Base-by-base conservation (phyloP, 2,113 vertebrate species). In the Hymenochirus boettgeri region DNA sequence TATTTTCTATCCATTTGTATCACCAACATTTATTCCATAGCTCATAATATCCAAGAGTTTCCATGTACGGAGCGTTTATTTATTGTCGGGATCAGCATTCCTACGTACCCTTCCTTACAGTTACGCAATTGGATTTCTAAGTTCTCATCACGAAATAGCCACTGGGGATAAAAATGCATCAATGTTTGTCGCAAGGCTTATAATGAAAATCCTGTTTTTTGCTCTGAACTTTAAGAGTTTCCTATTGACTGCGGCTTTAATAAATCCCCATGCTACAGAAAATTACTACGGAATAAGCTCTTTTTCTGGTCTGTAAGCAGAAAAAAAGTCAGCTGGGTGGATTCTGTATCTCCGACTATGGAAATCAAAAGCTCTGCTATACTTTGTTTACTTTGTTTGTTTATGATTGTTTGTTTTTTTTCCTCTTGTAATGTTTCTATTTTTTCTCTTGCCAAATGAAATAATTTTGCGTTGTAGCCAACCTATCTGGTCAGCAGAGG, bases 371-470 rank as follows among this genome's bases (percentile, higher is more conserved):
- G 54, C 27, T 35, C 19, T 39, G 58, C 22, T 45, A 54, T 57
- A 39, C 33, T 37, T 57, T 55, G 39, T 17, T 56, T n/a, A n/a
- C n/a, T n/a, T 65, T 65, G 62, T 35, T 65, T 42, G n/a, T n/a
- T n/a, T n/a, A n/a, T n/a, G 33, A 13, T 35, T 35, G 15, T 35
- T 4, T 35, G 1, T 1, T 24, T 64, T 45, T 42, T 57, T 35
- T 57, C 52, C 53, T 57, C 63, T 51, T 66, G 63, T 66, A 54
- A 66, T 66, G 54, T 66, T n/a, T 66, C 21, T 21, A 57, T 66
- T 29, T 50, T 18, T 25, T 58, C 39, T 37, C 45, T 45, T 58
- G 22, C 29, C 45, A 58, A 51, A 29, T 13, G 29, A 50, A 10
- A 22, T 57, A 31, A 23, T 4, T 11, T 7, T 33, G 6, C 35